Base-by-base conservation (phyloP, 1,140 invertebrate genomes). In the Caerostris darwini region DNA sequence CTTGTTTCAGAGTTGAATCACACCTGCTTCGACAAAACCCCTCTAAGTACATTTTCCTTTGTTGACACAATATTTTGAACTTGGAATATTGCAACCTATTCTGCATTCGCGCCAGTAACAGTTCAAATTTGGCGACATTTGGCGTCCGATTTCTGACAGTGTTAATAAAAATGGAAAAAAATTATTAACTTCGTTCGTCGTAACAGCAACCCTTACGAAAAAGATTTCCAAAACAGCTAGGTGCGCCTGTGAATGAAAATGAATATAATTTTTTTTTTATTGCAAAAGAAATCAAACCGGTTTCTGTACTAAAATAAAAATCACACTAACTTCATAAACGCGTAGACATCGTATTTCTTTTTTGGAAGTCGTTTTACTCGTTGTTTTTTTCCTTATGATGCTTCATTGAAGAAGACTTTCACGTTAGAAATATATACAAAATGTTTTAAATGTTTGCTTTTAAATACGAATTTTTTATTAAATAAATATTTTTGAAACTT, bases 191-290 rank as follows among this genome's bases (percentile, higher is more conserved):
- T 58, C 14, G 82, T 17, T 7, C 82, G 56, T 58, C 14, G 82
- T 17, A n/a, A 17, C 57, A 58, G 56, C 14, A 83, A 58, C 54
- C 56, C 82, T 10, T 56, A 34, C 54, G 57, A 7, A n/a, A 56
- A 83, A 58, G 54, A 4, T 57, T 50, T 53, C 71, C 19, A 50
- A 53, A 10, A 54, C 82, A 58, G 54, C 82, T 57, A 83, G 81
- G 81, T 83, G 81, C 81, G 81, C 8, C 82, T 83, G 71, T 83
- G 82, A 83, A 83, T 83, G 82, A 58, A 83, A 83, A 83, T 83
- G 82, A 56, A 83, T 83, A 83, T 58, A 56, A 83, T 83, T 83
- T 83, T 83, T 83, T 83, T 56, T 7, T 71, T 34, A 50, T 12
- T 10, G 8, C 8, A 12, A n/a, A 56, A 83, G 82, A 56, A 58